These are phyloP conservation scores for Pteropus rufus DNA, from an alignment of 2,797 vertebrate species.

Conservation along the genomic window DNA sequence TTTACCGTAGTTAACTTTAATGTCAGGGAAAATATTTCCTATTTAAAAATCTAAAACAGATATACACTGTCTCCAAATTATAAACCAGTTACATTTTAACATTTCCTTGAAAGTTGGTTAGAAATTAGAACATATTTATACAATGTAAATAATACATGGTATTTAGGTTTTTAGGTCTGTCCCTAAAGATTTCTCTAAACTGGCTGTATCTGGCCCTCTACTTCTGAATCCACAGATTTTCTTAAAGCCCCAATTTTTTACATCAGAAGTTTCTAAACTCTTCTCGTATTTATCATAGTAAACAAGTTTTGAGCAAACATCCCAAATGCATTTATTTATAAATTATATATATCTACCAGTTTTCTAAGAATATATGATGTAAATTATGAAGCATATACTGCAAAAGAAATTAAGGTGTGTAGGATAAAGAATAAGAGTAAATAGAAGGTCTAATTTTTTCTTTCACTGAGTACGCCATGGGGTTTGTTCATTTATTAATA, in stretches of 20 bases:
- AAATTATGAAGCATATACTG: background rate
- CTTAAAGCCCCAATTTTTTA: background rate
- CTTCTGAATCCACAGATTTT: background rate
- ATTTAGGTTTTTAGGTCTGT: background rate
- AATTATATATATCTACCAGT: background rate
- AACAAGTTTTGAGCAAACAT: background rate
- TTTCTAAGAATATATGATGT: background rate
- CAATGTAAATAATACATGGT: background rate
- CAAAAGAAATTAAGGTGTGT: background rate
- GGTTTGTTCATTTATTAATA: background rate
- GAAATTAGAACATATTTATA: background rate
- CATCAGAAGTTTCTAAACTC: background rate
- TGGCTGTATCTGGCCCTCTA: background rate
- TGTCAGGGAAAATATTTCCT: background rate
- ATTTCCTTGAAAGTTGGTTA: background rate
- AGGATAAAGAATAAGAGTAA: background rate
- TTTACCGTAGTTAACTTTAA: conserved; percentile 2
- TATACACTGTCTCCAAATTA: background rate
- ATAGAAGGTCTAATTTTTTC: background rate
- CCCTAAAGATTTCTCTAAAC: background rate
- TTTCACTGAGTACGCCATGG: background rate
- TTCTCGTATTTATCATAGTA: background rate
- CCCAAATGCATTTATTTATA: background rate
- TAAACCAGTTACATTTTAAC: background rate
- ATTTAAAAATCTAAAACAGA: conserved; percentile 5